Conservation (phyloP, 2,113 vertebrate genomes). For the Dasyurus viverrinus region DNA sequence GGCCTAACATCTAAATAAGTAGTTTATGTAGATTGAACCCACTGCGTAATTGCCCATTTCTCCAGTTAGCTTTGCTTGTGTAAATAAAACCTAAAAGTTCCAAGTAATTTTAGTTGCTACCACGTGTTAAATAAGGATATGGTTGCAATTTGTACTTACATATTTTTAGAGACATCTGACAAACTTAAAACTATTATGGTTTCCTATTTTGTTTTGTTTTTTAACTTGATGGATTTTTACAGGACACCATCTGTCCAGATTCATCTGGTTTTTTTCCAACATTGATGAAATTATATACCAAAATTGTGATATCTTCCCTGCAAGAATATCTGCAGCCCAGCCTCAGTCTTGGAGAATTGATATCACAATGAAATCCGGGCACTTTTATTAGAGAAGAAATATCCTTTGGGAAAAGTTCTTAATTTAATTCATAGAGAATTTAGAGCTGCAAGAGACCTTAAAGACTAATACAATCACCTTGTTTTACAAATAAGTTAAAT, state of each 20-base stretch:
- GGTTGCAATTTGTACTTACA: neutral
- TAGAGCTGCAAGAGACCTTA: neutral
- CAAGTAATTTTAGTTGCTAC: neutral
- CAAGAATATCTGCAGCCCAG: neutral
- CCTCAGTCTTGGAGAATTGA: conserved; percentile 32
- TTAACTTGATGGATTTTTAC: conserved; percentile 32
- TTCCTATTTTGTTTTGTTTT: conserved; percentile 21
- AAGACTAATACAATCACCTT: neutral
- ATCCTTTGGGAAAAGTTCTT: conserved; percentile 14
- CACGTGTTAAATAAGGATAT: neutral
- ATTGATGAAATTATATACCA: conserved; percentile 17
- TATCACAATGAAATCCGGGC: conserved; percentile 42
- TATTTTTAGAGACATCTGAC: conserved; percentile 57
- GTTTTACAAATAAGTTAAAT: neutral
- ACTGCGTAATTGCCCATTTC: neutral
- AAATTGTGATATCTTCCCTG: conserved; percentile 37
- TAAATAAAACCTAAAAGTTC: neutral
- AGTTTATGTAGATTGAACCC: conserved; percentile 18
- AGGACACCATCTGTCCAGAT: conserved; percentile 66
- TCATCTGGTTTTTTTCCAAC: conserved; percentile 38
- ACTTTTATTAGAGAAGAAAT: neutral
- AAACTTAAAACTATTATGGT: conserved; percentile 17
- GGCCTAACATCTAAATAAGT: neutral
- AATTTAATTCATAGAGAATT: neutral
- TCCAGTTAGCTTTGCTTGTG: conserved; percentile 8